phyloP scores from a whole-genome alignment of 64 coral and sea anemone species.

The Actinia tenebrosa region DNA sequence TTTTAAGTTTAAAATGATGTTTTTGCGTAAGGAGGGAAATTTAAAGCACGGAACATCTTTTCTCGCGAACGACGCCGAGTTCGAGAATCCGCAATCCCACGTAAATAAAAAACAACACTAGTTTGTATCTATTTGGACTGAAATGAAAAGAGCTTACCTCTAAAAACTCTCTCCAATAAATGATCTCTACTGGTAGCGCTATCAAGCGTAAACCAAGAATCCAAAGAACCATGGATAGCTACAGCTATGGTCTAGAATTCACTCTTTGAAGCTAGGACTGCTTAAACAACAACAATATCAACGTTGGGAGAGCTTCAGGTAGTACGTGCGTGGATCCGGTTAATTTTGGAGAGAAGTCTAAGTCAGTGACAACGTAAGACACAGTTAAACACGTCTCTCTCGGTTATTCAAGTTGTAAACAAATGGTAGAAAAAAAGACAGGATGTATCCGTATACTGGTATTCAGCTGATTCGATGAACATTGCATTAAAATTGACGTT shows the following conservation, averaged over 20 bases:
- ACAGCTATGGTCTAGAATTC: background rate
- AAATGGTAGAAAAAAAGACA: background rate
- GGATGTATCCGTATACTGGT: background rate
- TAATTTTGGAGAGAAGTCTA: background rate
- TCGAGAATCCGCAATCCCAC: too few relatives aligned
- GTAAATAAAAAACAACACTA: too few relatives aligned
- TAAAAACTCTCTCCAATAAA: background rate
- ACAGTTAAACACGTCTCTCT: background rate
- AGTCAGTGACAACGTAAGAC: background rate
- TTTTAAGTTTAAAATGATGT: too few relatives aligned
- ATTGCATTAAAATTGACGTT: background rate
- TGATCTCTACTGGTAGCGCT: background rate
- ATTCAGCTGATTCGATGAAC: slow-evolving; percentile 5
- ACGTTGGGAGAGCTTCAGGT: background rate
- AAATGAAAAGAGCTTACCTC: background rate
- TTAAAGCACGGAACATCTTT: too few relatives aligned
- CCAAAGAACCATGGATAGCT: background rate
- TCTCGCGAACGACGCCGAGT: too few relatives aligned
- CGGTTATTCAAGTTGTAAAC: background rate
- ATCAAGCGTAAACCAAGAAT: background rate
- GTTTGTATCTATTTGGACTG: too few relatives aligned
- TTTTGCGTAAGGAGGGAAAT: too few relatives aligned
- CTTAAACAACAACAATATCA: background rate
- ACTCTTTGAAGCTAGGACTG: background rate
- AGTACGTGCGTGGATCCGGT: background rate